Conservation (phyloP, 2,888 invertebrate species). For the Homarus gammarus region DNA sequence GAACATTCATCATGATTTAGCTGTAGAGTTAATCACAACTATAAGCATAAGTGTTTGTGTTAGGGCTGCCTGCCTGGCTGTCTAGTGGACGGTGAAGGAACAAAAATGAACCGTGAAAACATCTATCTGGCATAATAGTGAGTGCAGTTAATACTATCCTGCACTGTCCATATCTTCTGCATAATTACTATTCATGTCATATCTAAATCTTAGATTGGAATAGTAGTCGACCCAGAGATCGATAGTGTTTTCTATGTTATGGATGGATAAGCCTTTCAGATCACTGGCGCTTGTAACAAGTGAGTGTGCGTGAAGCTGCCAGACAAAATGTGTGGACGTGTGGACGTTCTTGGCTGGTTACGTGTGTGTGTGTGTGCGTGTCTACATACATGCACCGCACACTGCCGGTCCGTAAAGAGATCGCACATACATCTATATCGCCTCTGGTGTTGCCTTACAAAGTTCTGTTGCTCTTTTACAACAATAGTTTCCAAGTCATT, state of each 20-base stretch:
- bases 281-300: slow-evolving; percentile 25
- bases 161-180: neutral
- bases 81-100: neutral
- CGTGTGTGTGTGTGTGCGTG: neutral
- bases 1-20: neutral
- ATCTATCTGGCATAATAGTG: neutral
- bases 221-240: neutral
- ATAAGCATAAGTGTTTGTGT: slow-evolving; percentile 10
- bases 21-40: neutral
- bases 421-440: neutral
- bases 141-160: slow-evolving; percentile 19
- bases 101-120: neutral
- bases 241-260: slow-evolving; percentile 24
- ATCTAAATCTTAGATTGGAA: slow-evolving; percentile 22
- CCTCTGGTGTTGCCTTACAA: slow-evolving; percentile 13
- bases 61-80: neutral
- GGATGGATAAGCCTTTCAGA: slow-evolving; percentile 31
- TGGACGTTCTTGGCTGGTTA: too few relatives aligned
- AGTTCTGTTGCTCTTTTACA: neutral
- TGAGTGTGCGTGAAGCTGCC: neutral
- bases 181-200: slow-evolving; percentile 36
- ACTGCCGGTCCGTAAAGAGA: neutral
- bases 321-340: neutral
- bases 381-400: neutral
- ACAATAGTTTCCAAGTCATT: slow-evolving; percentile 14